These are phyloP conservation scores for Camelus dromedarius DNA, from an alignment of 2,113 vertebrate genomes.

Conservation along the genomic window DNA sequence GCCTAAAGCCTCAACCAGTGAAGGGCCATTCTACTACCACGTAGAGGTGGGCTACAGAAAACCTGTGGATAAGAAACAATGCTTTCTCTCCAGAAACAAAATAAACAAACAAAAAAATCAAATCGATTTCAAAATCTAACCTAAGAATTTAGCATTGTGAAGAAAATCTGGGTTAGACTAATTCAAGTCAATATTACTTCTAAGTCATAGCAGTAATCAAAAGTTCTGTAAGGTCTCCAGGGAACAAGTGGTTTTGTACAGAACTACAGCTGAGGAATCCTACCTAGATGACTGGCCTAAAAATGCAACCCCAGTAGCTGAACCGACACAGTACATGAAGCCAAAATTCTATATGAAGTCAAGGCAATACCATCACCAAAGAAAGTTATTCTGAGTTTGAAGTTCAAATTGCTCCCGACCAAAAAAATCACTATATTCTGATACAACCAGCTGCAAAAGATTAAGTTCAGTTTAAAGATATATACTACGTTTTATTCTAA, in stretches of 20 bases:
- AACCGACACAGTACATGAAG: background rate
- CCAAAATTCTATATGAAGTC: background rate
- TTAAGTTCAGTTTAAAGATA: slow-evolving; percentile 11
- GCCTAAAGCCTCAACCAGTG: background rate
- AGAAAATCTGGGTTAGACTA: background rate
- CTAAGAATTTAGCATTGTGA: background rate
- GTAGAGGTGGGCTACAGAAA: background rate
- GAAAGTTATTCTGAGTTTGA: background rate
- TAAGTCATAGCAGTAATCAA: background rate
- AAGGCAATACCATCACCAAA: background rate
- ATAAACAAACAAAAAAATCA: background rate
- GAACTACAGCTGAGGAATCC: background rate
- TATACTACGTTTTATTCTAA: background rate
- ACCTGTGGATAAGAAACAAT: background rate
- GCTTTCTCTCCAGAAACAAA: background rate
- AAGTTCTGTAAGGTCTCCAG: no score
- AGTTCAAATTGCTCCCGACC: background rate
- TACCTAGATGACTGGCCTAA: background rate
- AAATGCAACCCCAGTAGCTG: background rate
- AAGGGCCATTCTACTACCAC: background rate
- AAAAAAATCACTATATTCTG: slow-evolving; percentile 20
- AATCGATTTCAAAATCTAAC: background rate
- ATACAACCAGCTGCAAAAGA: background rate
- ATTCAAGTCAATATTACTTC: background rate
- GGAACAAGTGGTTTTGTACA: background rate